phyloP scores from a whole-genome alignment of 2,888 invertebrate genomes.

The Troides helena region DNA sequence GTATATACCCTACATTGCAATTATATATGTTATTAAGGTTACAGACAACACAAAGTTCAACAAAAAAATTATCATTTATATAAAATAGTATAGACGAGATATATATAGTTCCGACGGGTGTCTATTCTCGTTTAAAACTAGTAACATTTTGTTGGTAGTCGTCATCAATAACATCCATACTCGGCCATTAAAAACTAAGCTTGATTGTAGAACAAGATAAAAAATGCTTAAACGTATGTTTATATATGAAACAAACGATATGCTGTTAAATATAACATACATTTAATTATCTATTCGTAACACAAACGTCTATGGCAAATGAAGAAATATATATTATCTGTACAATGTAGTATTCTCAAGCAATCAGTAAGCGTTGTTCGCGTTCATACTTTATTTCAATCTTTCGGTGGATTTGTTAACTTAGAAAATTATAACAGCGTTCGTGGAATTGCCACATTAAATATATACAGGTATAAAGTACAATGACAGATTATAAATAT shows the following conservation, averaged over 20 bases:
- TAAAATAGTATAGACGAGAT: too few relatives aligned
- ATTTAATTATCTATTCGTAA: neutral
- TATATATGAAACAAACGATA: too few relatives aligned
- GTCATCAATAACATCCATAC: neutral
- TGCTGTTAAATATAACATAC: too few relatives aligned
- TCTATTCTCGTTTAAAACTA: neutral
- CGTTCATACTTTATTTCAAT: neutral
- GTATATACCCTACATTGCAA: too few relatives aligned
- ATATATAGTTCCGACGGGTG: too few relatives aligned
- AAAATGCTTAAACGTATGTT: too few relatives aligned
- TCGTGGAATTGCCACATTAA: neutral
- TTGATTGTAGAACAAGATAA: too few relatives aligned
- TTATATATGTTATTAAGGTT: too few relatives aligned
- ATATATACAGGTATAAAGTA: neutral
- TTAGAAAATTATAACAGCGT: neutral
- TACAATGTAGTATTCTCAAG: neutral
- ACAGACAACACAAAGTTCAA: too few relatives aligned
- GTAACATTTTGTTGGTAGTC: neutral
- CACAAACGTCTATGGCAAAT: neutral
- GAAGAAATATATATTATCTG: neutral
- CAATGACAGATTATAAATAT: constrained; percentile 10
- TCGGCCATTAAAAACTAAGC: neutral
- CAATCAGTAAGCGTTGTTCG: neutral
- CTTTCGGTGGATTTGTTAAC: neutral
- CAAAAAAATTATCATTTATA: too few relatives aligned